Conservation (phyloP, 2,888 invertebrate genomes). For the Cantharis rustica region DNA sequence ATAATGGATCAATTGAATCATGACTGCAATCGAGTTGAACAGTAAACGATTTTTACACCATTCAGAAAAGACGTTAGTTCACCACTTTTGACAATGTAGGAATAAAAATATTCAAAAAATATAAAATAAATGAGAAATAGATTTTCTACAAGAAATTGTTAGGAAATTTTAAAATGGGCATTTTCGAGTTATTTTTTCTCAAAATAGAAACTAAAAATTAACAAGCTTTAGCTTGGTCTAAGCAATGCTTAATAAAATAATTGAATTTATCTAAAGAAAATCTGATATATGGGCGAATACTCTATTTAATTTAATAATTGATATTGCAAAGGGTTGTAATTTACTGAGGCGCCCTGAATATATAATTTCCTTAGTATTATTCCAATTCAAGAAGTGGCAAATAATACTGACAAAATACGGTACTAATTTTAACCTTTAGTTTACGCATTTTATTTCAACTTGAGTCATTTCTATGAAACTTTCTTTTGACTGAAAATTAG, state of each 20-base stretch:
- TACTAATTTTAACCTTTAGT: neutral
- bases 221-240: neutral
- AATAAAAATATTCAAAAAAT: no score
- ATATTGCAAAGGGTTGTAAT: neutral
- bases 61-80: no score
- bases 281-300: no score
- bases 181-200: no score
- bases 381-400: neutral
- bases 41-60: no score
- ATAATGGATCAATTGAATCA: no score
- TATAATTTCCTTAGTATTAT: neutral
- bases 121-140: no score
- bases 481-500: neutral
- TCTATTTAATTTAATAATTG: neutral
- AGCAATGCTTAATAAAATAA: neutral
- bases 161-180: no score
- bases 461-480: neutral
- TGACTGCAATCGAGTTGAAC: no score
- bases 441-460: neutral
- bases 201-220: no score
- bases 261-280: neutral
- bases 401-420: neutral
- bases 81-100: no score
- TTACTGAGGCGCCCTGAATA: neutral
- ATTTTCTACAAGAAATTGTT: no score